Evolutionary conservation across 92 coral and sea anemone genomes (phyloP), one percentile per base, ranked within the genome.

Genomic region (Diadumene lineata): DNA sequence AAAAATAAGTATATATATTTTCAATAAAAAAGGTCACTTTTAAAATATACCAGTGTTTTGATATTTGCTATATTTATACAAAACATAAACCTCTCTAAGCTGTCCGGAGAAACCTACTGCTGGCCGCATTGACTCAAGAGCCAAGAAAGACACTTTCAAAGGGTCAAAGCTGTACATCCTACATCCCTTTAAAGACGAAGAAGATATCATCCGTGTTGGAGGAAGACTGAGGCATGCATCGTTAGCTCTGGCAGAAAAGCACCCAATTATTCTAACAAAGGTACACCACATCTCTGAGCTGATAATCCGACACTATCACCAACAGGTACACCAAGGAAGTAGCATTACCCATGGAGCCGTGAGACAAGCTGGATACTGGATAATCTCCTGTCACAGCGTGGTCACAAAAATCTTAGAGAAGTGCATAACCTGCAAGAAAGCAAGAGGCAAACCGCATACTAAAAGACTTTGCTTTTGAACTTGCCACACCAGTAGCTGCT

Each of bases 251-350:
- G 68, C 17, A 58, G 85, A 85, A 38, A 85, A 85, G 25, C 89
- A 85, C 60, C 89, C 82, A 8, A 60, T 57, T 29, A 9, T 79
- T 6, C 78, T 85, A 31, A 85, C 85, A 2, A 85, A 74, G 68
- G n/a, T n/a, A n/a, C n/a, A n/a, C n/a, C n/a, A n/a, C n/a, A n/a
- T n/a, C n/a, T n/a, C n/a, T n/a, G n/a, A n/a, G 4, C 81, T 84
- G 34, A 30, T 74, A 32, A 32, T 70, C 29, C 69, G 65, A 15
- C 82, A 82, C 31, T 69, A 38, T 51, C 87, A 76, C 64, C 32
- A 68, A 24, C 2, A 76, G 30, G 78, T 69, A 21, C 87, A 75
- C 46, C 87, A 82, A 34, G 78, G 82, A 9, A 44, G 81, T 27
- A 78, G 76, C 32, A 76, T 82, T 0, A 76, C 87, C 24, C 66